Base-by-base conservation (phyloP, 2,113 vertebrate species). In the Tursiops truncatus region DNA sequence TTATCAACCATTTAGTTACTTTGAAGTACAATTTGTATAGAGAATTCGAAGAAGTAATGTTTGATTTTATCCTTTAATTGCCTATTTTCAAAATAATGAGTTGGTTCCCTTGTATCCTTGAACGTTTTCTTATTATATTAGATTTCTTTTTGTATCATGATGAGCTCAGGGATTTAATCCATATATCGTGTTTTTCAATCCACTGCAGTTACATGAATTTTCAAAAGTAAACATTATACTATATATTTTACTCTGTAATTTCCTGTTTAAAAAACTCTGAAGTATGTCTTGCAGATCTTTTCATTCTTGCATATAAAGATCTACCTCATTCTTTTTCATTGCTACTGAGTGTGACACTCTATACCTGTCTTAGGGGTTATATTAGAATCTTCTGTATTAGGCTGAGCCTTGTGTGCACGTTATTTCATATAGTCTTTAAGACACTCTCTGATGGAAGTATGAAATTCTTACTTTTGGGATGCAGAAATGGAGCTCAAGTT, bases 81-180 rank as follows among this genome's bases (percentile, higher is more conserved):
- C 10, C 21, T 83, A 25, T 89, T 97, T 94, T 87, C 76, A 92
- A 94, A 91, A 80, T 86, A 91, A 60, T 93, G 56, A 80, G 26
- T 74, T 96, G 9, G 18, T 76, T 82, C 18, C 38, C 15, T 41
- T 83, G 58, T 6, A 83, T 68, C 31, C 25, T 90, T 90, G 62
- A 62, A 47, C 36, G 10, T 47, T 62, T 81, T 83, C 73, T 80
- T 28, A 38, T 87, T 60, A 83, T 67, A 86, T 14, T 58, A 68
- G 50, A 11, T 80, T 96, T 93, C 4, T 76, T 76, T 91, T 77
- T 76, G 25, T 88, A 21, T 79, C 25, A n/a, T 83, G 10, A 56
- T n/a, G 6, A 84, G 50, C 92, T 95, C 68, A 92, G 70, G 38
- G 28, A 70, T 76, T 56, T 95, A 82, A 82, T 58, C 31, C 9